Conservation (phyloP, 2,113 vertebrate genomes). For the Boulengeromyrus knoepffleri region DNA sequence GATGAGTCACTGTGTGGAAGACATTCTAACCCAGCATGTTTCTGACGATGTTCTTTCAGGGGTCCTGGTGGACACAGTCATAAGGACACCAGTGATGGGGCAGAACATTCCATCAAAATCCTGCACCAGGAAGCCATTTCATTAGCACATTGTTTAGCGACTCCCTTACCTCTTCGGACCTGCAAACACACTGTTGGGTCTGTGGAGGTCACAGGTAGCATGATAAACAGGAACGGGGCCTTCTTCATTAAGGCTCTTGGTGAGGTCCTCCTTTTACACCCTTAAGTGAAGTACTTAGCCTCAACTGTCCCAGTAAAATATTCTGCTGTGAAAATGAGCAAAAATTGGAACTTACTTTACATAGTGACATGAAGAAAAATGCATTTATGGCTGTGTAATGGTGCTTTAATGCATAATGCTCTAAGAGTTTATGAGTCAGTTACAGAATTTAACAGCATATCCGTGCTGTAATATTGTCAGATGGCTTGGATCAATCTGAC, state of each 20-base stretch:
- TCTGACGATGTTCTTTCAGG: constrained; percentile 31
- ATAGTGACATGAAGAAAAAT: neutral
- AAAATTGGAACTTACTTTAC: neutral
- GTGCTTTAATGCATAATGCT: neutral
- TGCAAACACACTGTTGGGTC: constrained; percentile 35
- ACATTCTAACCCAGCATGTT: neutral
- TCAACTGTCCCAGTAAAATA: neutral
- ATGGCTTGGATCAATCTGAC: neutral
- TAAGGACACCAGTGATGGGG: constrained; percentile 31
- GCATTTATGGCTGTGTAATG: neutral
- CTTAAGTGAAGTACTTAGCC: neutral
- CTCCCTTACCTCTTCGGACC: constrained; percentile 95
- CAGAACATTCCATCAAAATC: constrained; percentile 28
- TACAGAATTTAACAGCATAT: neutral
- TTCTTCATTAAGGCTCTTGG: neutral
- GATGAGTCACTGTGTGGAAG: neutral
- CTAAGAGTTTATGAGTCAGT: neutral
- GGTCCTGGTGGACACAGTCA: constrained; percentile 94
- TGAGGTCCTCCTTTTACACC: neutral
- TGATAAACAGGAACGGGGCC: neutral
- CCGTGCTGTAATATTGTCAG: neutral
- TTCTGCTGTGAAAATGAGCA: neutral
- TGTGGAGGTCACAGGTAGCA: neutral
- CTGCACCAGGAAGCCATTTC: constrained; percentile 82
- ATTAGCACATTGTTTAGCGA: constrained; percentile 92